phyloP scores from a whole-genome alignment of 2,113 vertebrate genomes.

The Eulemur macaco region DNA sequence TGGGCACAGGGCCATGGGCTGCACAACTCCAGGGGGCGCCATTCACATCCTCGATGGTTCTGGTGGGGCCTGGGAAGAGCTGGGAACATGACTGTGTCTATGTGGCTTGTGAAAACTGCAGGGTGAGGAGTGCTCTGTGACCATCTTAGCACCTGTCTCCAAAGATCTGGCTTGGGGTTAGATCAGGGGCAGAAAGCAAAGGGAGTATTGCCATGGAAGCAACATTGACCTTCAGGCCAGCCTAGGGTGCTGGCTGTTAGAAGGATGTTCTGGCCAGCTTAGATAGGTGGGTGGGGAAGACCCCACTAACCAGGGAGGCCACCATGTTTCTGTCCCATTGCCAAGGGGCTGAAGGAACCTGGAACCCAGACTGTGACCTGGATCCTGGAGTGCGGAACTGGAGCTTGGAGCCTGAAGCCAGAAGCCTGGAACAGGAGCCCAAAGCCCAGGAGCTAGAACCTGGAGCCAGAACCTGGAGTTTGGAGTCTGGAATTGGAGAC shows the following conservation, averaged over 20 bases:
- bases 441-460: background rate
- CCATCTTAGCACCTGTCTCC: background rate
- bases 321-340: background rate
- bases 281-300: background rate
- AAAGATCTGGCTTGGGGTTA: background rate
- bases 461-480: background rate
- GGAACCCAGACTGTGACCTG: background rate
- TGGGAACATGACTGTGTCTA: background rate
- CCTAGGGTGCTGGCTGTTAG: background rate
- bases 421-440: background rate
- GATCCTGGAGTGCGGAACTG: background rate
- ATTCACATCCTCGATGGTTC: background rate
- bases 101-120: background rate
- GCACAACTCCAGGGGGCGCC: background rate
- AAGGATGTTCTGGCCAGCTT: background rate
- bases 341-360: background rate
- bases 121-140: background rate
- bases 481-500: background rate
- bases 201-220: background rate
- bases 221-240: background rate
- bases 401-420: background rate
- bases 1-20: background rate
- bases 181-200: background rate
- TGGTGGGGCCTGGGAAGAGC: background rate
- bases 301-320: background rate